phyloP scores from a whole-genome alignment of 2,888 invertebrate genomes.

The Monochamus alternatus region DNA sequence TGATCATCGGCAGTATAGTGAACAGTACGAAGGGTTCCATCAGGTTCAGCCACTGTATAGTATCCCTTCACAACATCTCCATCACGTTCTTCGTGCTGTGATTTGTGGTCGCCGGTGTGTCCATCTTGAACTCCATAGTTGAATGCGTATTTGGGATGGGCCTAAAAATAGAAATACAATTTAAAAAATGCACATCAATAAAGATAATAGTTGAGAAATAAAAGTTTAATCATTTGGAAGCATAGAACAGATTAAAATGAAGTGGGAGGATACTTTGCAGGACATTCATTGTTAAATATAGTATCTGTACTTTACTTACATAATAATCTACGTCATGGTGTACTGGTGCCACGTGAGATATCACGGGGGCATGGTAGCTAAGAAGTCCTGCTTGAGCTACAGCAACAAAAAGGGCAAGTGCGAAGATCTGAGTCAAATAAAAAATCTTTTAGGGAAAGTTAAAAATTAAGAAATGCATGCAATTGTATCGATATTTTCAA shows the following conservation, averaged over 20 bases:
- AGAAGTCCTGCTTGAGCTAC: slow-evolving; percentile 7
- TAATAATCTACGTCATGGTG: neutral
- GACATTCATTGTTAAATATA: no score
- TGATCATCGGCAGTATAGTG: slow-evolving; percentile 82
- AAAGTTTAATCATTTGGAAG: neutral
- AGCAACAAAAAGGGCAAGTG: neutral
- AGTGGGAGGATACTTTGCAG: no score
- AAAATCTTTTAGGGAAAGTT: neutral
- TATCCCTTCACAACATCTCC: slow-evolving; percentile 79
- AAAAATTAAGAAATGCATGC: no score
- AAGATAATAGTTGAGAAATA: neutral
- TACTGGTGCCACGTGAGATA: slow-evolving; percentile 40
- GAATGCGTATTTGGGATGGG: slow-evolving; percentile 78
- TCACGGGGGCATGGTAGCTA: neutral
- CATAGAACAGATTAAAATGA: no score
- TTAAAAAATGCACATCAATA: neutral
- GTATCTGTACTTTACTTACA: neutral
- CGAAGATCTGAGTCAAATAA: neutral
- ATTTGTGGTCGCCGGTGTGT: slow-evolving; percentile 74
- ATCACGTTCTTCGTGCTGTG: slow-evolving; percentile 71
- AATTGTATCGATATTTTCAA: no score
- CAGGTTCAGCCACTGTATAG: slow-evolving; percentile 70
- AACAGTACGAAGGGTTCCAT: slow-evolving; percentile 72
- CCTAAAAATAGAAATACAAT: slow-evolving; percentile 49
- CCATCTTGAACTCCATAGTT: slow-evolving; percentile 79